These are phyloP conservation scores for Bimastos eiseni DNA, from an alignment of 2,888 invertebrate species.

Conservation along the genomic window DNA sequence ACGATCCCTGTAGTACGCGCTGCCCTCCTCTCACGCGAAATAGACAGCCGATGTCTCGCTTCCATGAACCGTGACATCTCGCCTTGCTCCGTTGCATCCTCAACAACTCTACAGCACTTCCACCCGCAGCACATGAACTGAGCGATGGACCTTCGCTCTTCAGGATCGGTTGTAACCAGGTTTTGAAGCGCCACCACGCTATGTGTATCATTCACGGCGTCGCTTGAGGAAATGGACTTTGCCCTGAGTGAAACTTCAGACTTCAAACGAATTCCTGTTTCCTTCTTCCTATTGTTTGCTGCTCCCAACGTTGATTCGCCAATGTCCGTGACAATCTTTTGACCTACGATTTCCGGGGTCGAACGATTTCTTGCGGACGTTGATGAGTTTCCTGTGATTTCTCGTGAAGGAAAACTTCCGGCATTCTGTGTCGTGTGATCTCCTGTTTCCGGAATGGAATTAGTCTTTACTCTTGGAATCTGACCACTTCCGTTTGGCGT, in stretches of 20 bases:
- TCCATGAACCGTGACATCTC: background rate
- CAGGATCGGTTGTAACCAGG: background rate
- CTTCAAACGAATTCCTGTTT: background rate
- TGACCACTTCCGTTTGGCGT: background rate
- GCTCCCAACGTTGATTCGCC: background rate
- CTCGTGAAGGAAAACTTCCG: background rate
- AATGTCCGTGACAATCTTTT: background rate
- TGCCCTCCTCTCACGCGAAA: conserved; percentile 88
- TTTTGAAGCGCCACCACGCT: background rate
- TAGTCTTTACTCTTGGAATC: background rate
- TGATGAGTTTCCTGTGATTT: background rate
- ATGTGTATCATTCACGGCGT: background rate
- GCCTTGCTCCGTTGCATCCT: background rate
- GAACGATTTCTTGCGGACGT: background rate
- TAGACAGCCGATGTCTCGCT: conserved; percentile 54
- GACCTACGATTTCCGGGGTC: background rate
- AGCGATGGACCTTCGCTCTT: background rate
- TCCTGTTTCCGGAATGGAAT: background rate
- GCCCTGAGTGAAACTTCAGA: background rate
- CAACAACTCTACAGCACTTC: background rate
- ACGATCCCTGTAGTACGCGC: conserved; percentile 93
- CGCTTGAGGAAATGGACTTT: background rate
- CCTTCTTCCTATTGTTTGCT: background rate
- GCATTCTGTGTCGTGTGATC: background rate
- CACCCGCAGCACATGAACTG: background rate